Percentiles rank a stretch among this genome's conserved stretches.
Evolutionary conservation across 2,113 vertebrate species (phyloP).

Genomic region (Leucosticte australis): DNA sequence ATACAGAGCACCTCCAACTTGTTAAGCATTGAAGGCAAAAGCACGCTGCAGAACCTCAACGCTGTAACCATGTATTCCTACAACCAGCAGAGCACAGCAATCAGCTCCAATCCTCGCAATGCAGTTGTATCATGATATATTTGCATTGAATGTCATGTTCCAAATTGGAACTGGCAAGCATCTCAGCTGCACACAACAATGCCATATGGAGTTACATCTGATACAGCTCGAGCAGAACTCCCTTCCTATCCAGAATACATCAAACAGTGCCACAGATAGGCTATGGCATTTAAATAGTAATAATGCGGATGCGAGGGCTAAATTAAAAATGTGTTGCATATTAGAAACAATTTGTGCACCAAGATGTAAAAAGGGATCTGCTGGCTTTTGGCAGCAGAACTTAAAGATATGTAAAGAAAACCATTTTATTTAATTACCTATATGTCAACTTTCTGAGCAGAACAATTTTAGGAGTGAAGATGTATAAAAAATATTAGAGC

Average conservation of each 20-base stretch:
- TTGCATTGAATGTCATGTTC: slow-evolving; percentile 57
- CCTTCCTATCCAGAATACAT: slow-evolving; percentile 66
- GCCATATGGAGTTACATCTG: slow-evolving; percentile 78
- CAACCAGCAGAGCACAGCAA: slow-evolving; percentile 3
- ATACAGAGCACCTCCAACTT: background rate
- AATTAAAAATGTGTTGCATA: slow-evolving; percentile 67
- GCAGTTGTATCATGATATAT: slow-evolving; percentile 42
- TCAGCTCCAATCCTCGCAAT: background rate
- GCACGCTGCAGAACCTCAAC: background rate
- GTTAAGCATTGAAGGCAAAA: background rate
- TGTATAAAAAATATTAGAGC: background rate
- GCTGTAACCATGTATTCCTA: background rate
- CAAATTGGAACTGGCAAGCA: slow-evolving; percentile 67
- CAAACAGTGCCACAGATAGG: slow-evolving; percentile 69
- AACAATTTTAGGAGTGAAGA: background rate
- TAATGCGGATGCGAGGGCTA: slow-evolving; percentile 57
- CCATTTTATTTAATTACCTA: background rate
- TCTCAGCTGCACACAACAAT: slow-evolving; percentile 31
- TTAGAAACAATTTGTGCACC: slow-evolving; percentile 55
- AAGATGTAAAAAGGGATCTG: slow-evolving; percentile 22
- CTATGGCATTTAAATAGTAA: slow-evolving; percentile 75
- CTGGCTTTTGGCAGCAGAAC: slow-evolving; percentile 53
- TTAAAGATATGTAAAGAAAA: background rate
- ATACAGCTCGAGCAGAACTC: slow-evolving; percentile 58
- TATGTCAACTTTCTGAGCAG: background rate